phyloP scores from a whole-genome alignment of 2,797 vertebrate species.

The Alcedo quadribrachys region DNA sequence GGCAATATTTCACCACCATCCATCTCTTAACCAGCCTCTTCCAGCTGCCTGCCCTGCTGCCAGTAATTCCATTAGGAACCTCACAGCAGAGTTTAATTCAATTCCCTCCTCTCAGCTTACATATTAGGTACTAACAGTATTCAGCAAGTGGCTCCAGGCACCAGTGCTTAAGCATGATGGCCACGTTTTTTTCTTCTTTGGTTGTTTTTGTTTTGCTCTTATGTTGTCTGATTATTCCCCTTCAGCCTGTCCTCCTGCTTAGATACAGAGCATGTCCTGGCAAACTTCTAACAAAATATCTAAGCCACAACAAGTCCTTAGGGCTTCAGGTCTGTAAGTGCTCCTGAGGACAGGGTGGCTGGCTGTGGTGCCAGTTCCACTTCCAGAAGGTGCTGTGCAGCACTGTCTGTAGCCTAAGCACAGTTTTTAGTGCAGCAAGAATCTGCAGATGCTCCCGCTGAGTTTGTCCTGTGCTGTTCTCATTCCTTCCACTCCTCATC shows the following conservation, averaged over 20 bases:
- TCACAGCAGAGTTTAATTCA: conserved; percentile 17
- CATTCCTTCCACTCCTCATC: background rate
- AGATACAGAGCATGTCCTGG: background rate
- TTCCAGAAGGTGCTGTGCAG: background rate
- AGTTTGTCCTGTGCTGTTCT: background rate
- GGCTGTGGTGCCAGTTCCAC: background rate
- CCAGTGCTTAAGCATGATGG: background rate
- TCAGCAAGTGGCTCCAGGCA: conserved; percentile 21
- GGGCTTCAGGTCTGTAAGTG: background rate
- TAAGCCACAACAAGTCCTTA: background rate
- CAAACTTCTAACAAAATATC: background rate
- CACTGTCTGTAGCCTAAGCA: background rate
- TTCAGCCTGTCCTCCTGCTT: background rate
- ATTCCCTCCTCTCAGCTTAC: conserved; percentile 33
- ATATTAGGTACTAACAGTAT: conserved; percentile 27
- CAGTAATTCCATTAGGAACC: conserved; percentile 47
- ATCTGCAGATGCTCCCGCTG: background rate
- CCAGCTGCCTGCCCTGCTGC: fast-evolving
- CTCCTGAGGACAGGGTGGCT: background rate
- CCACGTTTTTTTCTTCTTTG: background rate
- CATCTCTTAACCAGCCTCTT: background rate
- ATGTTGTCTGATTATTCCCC: background rate
- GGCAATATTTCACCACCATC: background rate
- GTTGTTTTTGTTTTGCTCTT: background rate
- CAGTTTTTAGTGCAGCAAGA: background rate